Conservation (phyloP, 1,140 invertebrate species). For the Drosophila melanica region DNA sequence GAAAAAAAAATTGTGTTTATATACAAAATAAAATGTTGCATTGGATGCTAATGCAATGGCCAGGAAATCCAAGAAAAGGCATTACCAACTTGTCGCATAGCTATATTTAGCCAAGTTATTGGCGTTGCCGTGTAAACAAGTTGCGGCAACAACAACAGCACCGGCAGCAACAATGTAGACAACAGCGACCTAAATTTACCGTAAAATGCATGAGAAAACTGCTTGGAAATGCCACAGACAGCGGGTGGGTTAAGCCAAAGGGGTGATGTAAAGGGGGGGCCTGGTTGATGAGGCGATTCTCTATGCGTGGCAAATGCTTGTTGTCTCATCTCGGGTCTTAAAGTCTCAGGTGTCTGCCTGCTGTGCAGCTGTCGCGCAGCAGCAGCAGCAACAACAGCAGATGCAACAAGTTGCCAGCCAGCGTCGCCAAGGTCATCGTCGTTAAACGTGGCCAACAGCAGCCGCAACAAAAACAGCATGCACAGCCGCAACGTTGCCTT, state of each 20-base stretch:
- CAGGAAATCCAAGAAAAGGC: slow-evolving; percentile 67
- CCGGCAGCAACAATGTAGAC: slow-evolving; percentile 11
- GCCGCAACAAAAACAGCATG: slow-evolving; percentile 20
- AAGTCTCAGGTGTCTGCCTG: slow-evolving; percentile 47
- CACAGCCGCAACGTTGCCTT: slow-evolving; percentile 34
- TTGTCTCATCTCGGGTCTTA: slow-evolving; percentile 59
- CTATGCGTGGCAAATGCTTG: slow-evolving; percentile 37
- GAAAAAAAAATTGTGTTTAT: slow-evolving; percentile 8
- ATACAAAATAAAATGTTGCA: slow-evolving; percentile 30
- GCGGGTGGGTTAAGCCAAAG: slow-evolving; percentile 26
- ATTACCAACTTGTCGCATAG: slow-evolving; percentile 53
- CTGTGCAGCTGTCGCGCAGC: slow-evolving; percentile 52
- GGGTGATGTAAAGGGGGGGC: neutral
- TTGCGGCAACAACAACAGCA: slow-evolving; percentile 47
- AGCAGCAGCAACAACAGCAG: slow-evolving; percentile 40
- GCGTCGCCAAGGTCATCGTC: slow-evolving; percentile 76
- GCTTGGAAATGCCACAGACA: slow-evolving; percentile 42
- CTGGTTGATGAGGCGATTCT: slow-evolving; percentile 26
- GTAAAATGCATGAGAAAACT: slow-evolving; percentile 77
- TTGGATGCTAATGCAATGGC: slow-evolving; percentile 60
- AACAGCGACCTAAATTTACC: slow-evolving; percentile 73
- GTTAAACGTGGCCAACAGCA: slow-evolving; percentile 66
- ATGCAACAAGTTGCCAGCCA: slow-evolving; percentile 75
- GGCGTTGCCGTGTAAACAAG: slow-evolving; percentile 75
- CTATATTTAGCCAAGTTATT: slow-evolving; percentile 79